Evolutionary conservation across 2,113 vertebrate genomes (phyloP).

Genomic region (Platichthys flesus): DNA sequence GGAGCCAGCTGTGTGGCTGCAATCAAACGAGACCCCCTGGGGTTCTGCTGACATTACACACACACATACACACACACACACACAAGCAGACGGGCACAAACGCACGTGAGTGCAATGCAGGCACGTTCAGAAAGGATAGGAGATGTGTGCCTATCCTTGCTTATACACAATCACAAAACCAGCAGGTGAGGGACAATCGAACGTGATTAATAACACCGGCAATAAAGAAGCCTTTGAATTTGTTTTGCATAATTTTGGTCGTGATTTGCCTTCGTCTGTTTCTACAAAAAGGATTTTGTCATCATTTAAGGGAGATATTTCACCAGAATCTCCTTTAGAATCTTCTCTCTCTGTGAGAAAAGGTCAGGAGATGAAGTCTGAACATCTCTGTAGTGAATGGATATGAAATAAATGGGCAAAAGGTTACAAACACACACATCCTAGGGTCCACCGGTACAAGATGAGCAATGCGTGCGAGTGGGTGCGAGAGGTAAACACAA

Average conservation of each 20-base stretch:
- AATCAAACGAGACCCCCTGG: constrained; percentile 66
- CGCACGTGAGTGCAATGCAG: neutral
- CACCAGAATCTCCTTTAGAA: constrained; percentile 6
- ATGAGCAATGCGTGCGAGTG: neutral
- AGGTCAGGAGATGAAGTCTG: constrained; percentile 37
- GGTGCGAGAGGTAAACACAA: constrained; percentile 44
- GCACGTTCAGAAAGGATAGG: neutral
- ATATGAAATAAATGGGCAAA: constrained; percentile 21
- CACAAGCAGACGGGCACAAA: neutral
- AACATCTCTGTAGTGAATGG: neutral
- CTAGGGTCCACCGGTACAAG: neutral
- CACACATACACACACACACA: neutral
- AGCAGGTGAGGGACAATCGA: constrained; percentile 8
- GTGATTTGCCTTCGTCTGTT: constrained; percentile 23
- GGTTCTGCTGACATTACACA: constrained; percentile 49
- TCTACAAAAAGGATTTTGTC: constrained; percentile 17
- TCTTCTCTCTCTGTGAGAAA: constrained; percentile 35
- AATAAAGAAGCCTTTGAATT: constrained; percentile 27
- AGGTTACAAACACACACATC: neutral
- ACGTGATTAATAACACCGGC: neutral
- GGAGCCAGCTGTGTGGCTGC: constrained; percentile 62
- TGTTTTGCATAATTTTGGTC: constrained; percentile 20
- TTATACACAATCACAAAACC: constrained; percentile 9
- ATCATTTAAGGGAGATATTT: constrained; percentile 36
- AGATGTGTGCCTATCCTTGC: neutral